Percentiles rank a stretch among this genome's conserved stretches.
Conservation (phyloP, 2,888 invertebrate genomes). For the Nymphalis urticae region DNA sequence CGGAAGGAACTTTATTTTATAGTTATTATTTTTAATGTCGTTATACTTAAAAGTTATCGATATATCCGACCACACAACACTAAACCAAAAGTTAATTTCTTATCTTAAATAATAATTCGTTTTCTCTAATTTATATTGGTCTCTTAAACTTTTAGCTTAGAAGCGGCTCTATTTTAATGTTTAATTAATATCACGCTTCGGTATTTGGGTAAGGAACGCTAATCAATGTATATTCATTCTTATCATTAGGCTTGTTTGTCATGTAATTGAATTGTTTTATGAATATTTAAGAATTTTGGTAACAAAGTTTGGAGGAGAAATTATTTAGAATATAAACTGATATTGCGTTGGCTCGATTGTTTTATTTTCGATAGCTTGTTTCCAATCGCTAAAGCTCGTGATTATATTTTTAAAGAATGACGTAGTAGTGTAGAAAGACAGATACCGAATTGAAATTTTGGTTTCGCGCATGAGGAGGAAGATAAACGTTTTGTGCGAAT, state of each 20-base stretch:
- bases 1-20: too few relatives aligned
- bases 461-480: too few relatives aligned
- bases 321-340: not conserved
- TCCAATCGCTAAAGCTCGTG: not conserved
- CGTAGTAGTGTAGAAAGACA: too few relatives aligned
- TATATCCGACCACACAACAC: constrained; percentile 35
- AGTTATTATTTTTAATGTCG: not conserved
- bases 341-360: not conserved
- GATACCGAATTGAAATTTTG: too few relatives aligned
- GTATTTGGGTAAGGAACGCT: constrained; percentile 27
- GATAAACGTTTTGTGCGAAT: too few relatives aligned
- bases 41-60: not conserved
- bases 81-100: constrained; percentile 58
- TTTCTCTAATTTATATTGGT: constrained; percentile 64
- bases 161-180: constrained; percentile 53
- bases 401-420: too few relatives aligned
- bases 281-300: constrained; percentile 44
- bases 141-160: constrained; percentile 59
- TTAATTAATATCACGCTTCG: constrained; percentile 53
- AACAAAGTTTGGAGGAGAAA: constrained; percentile 21
- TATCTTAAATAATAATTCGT: constrained; percentile 64
- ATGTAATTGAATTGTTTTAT: constrained; percentile 45
- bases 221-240: constrained; percentile 26
- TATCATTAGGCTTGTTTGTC: constrained; percentile 42
- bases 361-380: constrained; percentile 1